Evolutionary conservation across 1,140 invertebrate species (phyloP).

Genomic region (Plodia interpunctella): DNA sequence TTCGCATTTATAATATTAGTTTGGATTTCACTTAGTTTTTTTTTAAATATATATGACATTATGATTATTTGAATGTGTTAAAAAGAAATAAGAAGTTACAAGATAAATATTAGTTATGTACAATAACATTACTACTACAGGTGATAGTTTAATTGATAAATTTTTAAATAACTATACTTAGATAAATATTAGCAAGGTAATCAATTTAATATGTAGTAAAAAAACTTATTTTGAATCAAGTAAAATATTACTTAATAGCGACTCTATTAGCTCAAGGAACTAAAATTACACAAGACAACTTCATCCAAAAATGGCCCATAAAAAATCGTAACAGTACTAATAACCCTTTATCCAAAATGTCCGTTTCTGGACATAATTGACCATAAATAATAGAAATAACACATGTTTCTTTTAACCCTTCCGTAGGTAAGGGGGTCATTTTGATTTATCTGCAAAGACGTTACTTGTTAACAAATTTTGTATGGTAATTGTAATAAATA

Average conservation of each 20-base stretch:
- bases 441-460: conserved; percentile 14
- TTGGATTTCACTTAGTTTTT: too few relatives aligned
- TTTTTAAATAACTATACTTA: too few relatives aligned
- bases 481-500: conserved; percentile 17
- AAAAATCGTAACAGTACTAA: conserved; percentile 39
- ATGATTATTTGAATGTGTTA: too few relatives aligned
- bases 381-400: conserved; percentile 70
- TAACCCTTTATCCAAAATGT: conserved; percentile 40
- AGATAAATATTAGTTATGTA: too few relatives aligned
- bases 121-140: too few relatives aligned
- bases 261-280: neutral
- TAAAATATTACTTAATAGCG: neutral
- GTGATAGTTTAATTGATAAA: too few relatives aligned
- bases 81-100: too few relatives aligned
- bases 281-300: conserved; percentile 37
- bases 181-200: too few relatives aligned
- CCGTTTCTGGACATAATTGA: conserved; percentile 63
- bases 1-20: too few relatives aligned
- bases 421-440: conserved; percentile 32
- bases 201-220: too few relatives aligned
- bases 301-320: conserved; percentile 45
- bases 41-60: too few relatives aligned
- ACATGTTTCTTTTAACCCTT: conserved; percentile 56
- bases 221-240: neutral
- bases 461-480: conserved; percentile 24